Evolutionary conservation across 2,888 invertebrate species (phyloP).

Genomic region (Mimas tiliae): DNA sequence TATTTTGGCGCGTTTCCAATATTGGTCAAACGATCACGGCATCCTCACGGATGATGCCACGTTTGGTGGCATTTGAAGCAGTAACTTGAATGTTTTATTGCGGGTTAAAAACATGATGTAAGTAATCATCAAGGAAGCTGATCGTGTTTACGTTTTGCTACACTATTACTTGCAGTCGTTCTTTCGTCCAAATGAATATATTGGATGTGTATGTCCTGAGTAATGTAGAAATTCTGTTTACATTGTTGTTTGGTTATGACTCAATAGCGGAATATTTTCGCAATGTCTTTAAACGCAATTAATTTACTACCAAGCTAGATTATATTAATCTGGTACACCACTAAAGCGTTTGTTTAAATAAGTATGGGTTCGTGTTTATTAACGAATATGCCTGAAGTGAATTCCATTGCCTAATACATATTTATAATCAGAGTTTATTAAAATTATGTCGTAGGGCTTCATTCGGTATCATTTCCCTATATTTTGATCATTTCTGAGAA

Average conservation of each 20-base stretch:
- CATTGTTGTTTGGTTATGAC: conserved; percentile 6
- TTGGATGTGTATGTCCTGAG: not conserved
- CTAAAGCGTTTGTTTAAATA: not conserved
- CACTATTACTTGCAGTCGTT: not conserved
- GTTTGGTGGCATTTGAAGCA: conserved; percentile 53
- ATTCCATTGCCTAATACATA: not conserved
- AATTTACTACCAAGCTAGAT: conserved; percentile 8
- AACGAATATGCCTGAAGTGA: not conserved
- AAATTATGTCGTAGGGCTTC: not conserved
- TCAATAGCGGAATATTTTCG: conserved; percentile 9
- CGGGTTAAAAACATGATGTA: conserved; percentile 39
- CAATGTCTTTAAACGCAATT: not conserved
- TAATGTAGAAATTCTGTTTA: conserved; percentile 14
- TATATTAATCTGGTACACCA: not conserved
- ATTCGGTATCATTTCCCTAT: not conserved
- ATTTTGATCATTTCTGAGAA: not conserved
- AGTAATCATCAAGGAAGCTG: conserved; percentile 17
- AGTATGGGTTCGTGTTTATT: not conserved
- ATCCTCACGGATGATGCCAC: conserved; percentile 51
- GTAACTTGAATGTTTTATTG: conserved; percentile 53
- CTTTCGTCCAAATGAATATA: not conserved
- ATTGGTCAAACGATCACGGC: conserved; percentile 53
- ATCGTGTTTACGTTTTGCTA: conserved; percentile 8
- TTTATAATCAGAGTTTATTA: not conserved
- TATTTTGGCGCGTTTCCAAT: conserved; percentile 75